Conservation (phyloP, 2,113 vertebrate genomes). For the Oenanthe melanoleuca region DNA sequence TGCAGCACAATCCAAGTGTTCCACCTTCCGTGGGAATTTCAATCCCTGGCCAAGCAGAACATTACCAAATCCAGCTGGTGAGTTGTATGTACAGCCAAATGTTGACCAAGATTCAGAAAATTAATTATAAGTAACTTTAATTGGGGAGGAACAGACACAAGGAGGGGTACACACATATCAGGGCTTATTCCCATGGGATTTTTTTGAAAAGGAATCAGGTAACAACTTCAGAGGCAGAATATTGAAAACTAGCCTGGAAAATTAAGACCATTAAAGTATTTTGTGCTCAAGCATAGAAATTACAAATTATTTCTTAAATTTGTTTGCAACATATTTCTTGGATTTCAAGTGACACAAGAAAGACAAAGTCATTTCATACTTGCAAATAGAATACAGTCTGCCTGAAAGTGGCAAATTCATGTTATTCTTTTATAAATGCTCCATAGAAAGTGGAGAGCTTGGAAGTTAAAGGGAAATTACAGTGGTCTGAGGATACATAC, state of each 20-base stretch:
- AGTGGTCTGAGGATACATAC: neutral
- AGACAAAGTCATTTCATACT: neutral
- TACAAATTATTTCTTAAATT: neutral
- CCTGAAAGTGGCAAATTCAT: neutral
- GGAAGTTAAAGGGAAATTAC: neutral
- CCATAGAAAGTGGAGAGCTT: neutral
- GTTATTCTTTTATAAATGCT: neutral
- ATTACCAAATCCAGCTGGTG: neutral
- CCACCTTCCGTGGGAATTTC: neutral
- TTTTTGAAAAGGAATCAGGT: neutral
- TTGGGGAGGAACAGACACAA: neutral
- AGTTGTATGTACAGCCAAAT: neutral
- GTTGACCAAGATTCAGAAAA: neutral
- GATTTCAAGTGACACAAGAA: neutral
- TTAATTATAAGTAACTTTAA: neutral
- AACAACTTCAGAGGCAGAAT: neutral
- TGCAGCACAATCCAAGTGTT: slow-evolving; percentile 2
- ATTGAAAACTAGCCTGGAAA: neutral
- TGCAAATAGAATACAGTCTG: neutral
- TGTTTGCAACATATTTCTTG: neutral
- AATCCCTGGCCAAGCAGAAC: neutral
- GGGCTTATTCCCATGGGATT: neutral
- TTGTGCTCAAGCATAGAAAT: neutral
- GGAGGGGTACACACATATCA: neutral
- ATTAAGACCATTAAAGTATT: neutral